phyloP scores from a whole-genome alignment of 2,113 vertebrate genomes.

The Rafetus swinhoei region DNA sequence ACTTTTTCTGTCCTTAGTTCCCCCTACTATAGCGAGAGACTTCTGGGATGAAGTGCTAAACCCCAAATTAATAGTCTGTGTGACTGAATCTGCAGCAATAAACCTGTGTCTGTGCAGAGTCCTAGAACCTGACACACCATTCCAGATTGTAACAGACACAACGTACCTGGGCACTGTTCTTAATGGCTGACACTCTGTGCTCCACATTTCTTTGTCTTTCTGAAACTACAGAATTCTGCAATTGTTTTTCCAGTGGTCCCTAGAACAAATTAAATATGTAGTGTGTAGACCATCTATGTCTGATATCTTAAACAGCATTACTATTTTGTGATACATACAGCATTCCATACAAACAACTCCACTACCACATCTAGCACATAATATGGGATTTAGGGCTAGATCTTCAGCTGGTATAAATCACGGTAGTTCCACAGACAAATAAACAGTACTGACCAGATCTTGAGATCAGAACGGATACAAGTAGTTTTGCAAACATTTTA shows the following conservation, averaged over 20 bases:
- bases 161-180: conserved; percentile 90
- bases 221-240: conserved; percentile 88
- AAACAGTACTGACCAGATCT: neutral
- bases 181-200: conserved; percentile 89
- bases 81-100: neutral
- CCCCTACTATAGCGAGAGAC: neutral
- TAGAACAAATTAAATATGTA: conserved; percentile 63
- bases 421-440: neutral
- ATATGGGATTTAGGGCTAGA: neutral
- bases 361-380: neutral
- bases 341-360: neutral
- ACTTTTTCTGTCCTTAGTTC: neutral
- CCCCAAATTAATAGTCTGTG: neutral
- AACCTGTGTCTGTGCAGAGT: neutral
- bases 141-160: neutral
- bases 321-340: neutral
- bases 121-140: neutral
- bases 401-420: neutral
- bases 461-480: neutral
- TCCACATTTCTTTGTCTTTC: conserved; percentile 93
- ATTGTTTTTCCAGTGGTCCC: conserved; percentile 92
- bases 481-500: neutral
- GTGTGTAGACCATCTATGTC: neutral
- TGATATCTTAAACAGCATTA: neutral
- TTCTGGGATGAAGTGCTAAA: neutral